Percentiles rank a stretch among this genome's conserved stretches.
These are phyloP conservation scores for Dynastes hyllus DNA, from an alignment of 2,888 invertebrate genomes.

Conservation along the genomic window DNA sequence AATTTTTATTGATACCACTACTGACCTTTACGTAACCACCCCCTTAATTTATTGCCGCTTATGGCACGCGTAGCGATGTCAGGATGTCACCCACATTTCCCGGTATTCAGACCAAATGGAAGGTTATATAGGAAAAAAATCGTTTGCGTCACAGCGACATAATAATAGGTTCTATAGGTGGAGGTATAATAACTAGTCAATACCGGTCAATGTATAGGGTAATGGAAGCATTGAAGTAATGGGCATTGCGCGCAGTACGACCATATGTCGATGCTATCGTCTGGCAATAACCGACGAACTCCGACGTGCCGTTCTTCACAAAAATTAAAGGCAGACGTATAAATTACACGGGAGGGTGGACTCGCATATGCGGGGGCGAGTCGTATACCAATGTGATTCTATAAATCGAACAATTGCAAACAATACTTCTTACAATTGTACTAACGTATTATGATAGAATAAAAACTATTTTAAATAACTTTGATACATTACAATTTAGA, in stretches of 20 bases:
- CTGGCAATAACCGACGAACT: constrained; percentile 34
- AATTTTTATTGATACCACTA: too few relatives aligned
- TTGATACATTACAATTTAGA: too few relatives aligned
- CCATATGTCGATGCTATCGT: constrained; percentile 30
- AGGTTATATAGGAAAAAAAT: constrained; percentile 7
- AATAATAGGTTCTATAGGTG: constrained; percentile 13
- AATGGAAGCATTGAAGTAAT: constrained; percentile 39
- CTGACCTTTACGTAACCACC: too few relatives aligned
- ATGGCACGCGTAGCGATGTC: not conserved
- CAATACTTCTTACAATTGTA: too few relatives aligned
- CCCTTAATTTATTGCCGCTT: too few relatives aligned
- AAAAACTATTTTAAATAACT: too few relatives aligned
- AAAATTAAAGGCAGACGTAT: constrained; percentile 44
- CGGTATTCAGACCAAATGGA: not conserved
- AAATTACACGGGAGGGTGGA: constrained; percentile 41
- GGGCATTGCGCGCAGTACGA: constrained; percentile 10
- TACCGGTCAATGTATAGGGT: constrained; percentile 65
- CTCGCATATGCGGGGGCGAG: not conserved
- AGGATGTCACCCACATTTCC: constrained; percentile 1
- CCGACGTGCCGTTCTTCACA: constrained; percentile 27
- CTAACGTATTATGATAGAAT: too few relatives aligned
- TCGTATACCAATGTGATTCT: not conserved
- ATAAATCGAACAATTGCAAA: not conserved
- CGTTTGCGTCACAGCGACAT: constrained; percentile 13
- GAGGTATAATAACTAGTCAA: constrained; percentile 54